These are phyloP conservation scores for Cuculus canorus DNA, from an alignment of 2,797 vertebrate species.

Conservation along the genomic window DNA sequence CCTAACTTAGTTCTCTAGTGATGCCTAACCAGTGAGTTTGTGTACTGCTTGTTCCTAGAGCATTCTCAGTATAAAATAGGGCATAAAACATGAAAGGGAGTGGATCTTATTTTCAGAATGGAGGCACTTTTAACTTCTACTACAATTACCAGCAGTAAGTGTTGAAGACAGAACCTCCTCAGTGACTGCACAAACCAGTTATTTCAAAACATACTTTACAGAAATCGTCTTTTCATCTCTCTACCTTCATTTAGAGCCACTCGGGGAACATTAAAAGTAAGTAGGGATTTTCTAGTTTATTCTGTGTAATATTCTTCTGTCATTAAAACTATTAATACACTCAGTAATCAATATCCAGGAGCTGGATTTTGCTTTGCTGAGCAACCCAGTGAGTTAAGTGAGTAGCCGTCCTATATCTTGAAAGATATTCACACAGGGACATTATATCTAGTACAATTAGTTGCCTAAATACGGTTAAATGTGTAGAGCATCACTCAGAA, in stretches of 20 bases:
- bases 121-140: neutral
- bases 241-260: neutral
- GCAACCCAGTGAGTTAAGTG: neutral
- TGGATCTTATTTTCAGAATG: neutral
- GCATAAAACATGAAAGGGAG: neutral
- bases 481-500: conserved; percentile 30
- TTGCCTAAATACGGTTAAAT: conserved; percentile 58
- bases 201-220: neutral
- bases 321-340: conserved; percentile 30
- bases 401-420: neutral
- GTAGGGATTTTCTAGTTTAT: conserved; percentile 7
- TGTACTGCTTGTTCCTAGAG: neutral
- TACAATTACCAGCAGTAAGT: neutral
- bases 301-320: neutral
- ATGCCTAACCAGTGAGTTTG: neutral
- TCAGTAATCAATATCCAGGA: conserved; percentile 1
- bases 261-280: neutral
- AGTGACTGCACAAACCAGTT: neutral
- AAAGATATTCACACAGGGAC: conserved; percentile 12
- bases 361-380: neutral
- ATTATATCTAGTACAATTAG: conserved; percentile 28
- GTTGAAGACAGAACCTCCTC: neutral
- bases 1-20: neutral
- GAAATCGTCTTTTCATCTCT: neutral
- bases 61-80: neutral